phyloP scores from a whole-genome alignment of 2,797 vertebrate species.

The Argentina silus region DNA sequence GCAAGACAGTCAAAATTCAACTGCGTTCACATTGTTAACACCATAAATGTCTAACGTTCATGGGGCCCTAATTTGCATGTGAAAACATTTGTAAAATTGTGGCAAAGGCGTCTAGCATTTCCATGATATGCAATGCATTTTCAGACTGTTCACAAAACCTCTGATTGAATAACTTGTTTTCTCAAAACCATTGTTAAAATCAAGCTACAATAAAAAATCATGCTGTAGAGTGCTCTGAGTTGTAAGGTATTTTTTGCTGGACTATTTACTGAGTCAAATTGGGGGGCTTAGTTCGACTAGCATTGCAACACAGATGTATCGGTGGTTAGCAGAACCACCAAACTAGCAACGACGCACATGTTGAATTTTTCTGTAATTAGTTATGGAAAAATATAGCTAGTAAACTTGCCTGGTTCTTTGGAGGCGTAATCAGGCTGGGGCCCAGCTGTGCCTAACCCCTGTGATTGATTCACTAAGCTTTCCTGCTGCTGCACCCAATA shows the following conservation, averaged over 20 bases:
- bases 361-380: background rate
- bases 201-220: too few species aligned
- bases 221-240: too few species aligned
- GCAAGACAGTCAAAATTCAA: background rate
- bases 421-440: background rate
- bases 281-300: background rate
- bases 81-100: too few species aligned
- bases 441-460: constrained; percentile 13
- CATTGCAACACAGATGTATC: background rate
- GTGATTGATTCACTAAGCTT: background rate
- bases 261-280: too few species aligned
- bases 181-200: background rate
- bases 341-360: background rate
- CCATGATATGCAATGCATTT: too few species aligned
- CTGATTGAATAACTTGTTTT: background rate
- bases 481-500: background rate
- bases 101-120: too few species aligned
- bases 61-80: too few species aligned
- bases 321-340: background rate
- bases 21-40: background rate
- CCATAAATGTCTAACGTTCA: background rate
- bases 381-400: background rate
- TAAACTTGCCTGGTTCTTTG: constrained; percentile 11
- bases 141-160: too few species aligned
- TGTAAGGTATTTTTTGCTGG: too few species aligned